Evolutionary conservation across 2,113 vertebrate genomes (phyloP), one percentile per base, ranked within the genome.

Genomic region (Delphinapterus leucas): DNA sequence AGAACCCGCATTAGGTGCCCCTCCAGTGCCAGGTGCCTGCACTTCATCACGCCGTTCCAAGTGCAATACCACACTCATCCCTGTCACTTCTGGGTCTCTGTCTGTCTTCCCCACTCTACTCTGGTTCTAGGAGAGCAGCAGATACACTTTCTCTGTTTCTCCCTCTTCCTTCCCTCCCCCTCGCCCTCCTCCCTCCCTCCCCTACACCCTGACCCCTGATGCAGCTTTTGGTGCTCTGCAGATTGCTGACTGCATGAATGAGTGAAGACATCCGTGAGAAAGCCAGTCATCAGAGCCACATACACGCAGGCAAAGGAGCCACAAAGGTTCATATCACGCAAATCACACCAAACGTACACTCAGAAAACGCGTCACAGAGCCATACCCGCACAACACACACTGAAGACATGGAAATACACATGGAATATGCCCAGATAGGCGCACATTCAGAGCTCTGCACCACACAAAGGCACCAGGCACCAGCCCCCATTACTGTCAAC

Each of bases 1-100:
- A 21, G 13, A 13, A 36, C 6, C n/a, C 38, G 5, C 44, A 3
- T 8, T 41, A 6, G 1, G 7, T 15, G 14, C 11, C 18, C 74
- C 9, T 55, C 38, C 2, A 0, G 28, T 8, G 49, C 61, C 10
- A 2, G 21, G 31, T 0, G 0, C 44, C 58, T 38, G 15, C 3
- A 55, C 63, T 26, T 15, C 55, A 23, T 25, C 80, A 26, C 1
- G 11, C 23, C 0, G 0, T 33, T 21, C 13, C 25, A 5, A 55
- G 71, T 18, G 49, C 33, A 81, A 53, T 49, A 33, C 53, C 28
- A 70, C 4, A 0, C 13, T 55, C 28, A 38, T 10, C 38, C 68
- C 38, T 38, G 4, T n/a, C 70, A 1, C 61, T 41, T 67, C 31
- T 20, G 8, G n/a, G n/a, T 20, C 77, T n/a, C 0, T 18, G 18